phyloP scores from a whole-genome alignment of 2,797 vertebrate genomes.

The Anniella stebbinsi region DNA sequence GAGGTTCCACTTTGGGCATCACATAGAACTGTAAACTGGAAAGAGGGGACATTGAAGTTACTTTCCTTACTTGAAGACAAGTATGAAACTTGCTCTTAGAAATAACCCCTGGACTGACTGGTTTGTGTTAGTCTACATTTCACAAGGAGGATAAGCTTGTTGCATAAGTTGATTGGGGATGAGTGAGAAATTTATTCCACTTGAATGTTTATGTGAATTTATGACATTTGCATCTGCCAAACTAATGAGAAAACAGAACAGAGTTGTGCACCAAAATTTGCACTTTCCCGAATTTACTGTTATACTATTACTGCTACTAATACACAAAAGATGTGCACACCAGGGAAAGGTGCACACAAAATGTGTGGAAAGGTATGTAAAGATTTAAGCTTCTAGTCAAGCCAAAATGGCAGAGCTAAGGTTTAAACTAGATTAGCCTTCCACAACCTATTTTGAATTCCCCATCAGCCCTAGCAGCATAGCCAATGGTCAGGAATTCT shows the following conservation, averaged over 20 bases:
- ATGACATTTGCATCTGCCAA: too few species aligned
- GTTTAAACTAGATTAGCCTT: neutral
- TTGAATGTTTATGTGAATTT: too few species aligned
- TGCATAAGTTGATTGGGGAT: neutral
- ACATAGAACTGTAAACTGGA: neutral
- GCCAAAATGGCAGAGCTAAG: neutral
- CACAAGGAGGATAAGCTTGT: neutral
- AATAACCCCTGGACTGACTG: neutral
- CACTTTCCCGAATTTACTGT: too few species aligned
- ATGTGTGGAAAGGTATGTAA: too few species aligned
- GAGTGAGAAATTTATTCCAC: too few species aligned
- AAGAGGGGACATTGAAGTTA: neutral
- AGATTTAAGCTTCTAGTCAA: neutral
- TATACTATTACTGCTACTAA: too few species aligned
- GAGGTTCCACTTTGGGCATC: neutral
- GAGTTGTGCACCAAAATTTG: too few species aligned
- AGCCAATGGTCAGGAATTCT: neutral
- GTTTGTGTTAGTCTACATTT: neutral
- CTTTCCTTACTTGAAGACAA: neutral
- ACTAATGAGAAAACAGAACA: too few species aligned
- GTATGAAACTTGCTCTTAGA: neutral
- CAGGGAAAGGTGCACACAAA: too few species aligned
- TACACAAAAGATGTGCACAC: too few species aligned
- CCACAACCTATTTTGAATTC: neutral
- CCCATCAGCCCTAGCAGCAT: neutral